These are phyloP conservation scores for Drosophila yakuba DNA, from an alignment of 1,140 invertebrate genomes.

Conservation along the genomic window DNA sequence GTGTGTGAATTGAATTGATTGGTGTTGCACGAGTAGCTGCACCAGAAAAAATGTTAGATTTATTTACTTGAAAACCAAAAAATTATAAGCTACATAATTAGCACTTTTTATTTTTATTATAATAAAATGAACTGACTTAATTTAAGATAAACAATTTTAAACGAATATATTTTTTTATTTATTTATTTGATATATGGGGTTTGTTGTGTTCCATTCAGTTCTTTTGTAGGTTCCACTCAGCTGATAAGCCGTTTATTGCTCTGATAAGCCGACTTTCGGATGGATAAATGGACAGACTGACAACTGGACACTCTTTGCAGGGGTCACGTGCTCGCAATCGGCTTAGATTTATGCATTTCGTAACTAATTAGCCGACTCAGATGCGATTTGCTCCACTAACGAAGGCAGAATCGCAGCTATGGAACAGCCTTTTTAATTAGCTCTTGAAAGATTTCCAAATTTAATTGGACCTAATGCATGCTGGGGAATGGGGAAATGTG, in stretches of 20 bases:
- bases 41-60: neutral
- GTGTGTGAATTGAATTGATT: conserved; percentile 46
- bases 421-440: conserved; percentile 66
- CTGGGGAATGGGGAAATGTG: conserved; percentile 30
- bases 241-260: conserved; percentile 69
- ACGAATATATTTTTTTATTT: too few species aligned
- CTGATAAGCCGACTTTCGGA: conserved; percentile 22
- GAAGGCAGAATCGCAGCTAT: conserved; percentile 18
- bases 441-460: conserved; percentile 53
- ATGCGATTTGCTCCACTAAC: conserved; percentile 38
- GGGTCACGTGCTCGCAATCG: conserved; percentile 47
- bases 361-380: conserved; percentile 54
- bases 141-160: too few species aligned
- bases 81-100: too few species aligned
- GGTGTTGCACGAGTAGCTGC: conserved; percentile 16
- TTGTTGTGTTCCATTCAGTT: too few species aligned
- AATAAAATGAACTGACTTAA: too few species aligned
- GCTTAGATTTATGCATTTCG: conserved; percentile 59
- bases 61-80: too few species aligned
- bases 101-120: neutral
- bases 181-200: too few species aligned
- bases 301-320: conserved; percentile 4
- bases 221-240: neutral
- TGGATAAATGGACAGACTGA: neutral
- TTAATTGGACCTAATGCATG: conserved; percentile 73